A percentile compares a stretch with the other conserved stretches of the same genome.
Conservation (phyloP, 2,888 invertebrate genomes). For the Leptopterna dolabrata region DNA sequence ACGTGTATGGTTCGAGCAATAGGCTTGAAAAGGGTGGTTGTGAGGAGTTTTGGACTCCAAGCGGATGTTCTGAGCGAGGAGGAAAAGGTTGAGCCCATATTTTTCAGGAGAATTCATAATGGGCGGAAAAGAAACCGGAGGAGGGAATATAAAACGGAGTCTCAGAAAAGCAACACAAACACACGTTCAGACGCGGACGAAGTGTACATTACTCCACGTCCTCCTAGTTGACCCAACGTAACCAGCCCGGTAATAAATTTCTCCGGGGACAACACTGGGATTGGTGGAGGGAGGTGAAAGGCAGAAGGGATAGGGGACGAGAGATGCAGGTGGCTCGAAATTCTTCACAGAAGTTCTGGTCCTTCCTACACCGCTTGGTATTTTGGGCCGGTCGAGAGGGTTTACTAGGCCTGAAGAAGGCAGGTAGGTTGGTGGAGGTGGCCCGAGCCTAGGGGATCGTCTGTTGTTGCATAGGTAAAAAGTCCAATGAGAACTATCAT, state of each 20-base stretch:
- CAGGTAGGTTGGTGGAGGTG: background rate
- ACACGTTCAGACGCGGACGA: background rate
- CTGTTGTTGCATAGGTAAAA: conserved; percentile 19
- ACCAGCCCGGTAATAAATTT: conserved; percentile 34
- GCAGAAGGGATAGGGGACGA: background rate
- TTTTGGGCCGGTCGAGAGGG: background rate
- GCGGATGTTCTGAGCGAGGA: background rate
- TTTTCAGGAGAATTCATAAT: conserved; percentile 22
- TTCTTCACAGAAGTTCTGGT: conserved; percentile 1
- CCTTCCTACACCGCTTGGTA: background rate
- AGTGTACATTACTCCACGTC: conserved; percentile 29
- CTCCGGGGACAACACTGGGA: conserved; percentile 12
- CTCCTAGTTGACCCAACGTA: conserved; percentile 27
- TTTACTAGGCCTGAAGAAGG: background rate
- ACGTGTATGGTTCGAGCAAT: background rate
- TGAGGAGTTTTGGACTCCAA: background rate
- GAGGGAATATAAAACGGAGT: background rate
- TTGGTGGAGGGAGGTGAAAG: background rate
- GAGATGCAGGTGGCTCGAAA: conserved; percentile 17
- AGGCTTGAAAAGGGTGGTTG: background rate
- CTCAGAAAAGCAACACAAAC: background rate
- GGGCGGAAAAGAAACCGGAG: background rate
- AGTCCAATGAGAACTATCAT: conserved; percentile 26
- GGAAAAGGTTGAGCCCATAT: background rate
- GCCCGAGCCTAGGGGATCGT: background rate